Percentiles rank a stretch among this genome's conserved stretches.
Conservation (phyloP, 2,797 vertebrate genomes). For the Microcaecilia unicolor region DNA sequence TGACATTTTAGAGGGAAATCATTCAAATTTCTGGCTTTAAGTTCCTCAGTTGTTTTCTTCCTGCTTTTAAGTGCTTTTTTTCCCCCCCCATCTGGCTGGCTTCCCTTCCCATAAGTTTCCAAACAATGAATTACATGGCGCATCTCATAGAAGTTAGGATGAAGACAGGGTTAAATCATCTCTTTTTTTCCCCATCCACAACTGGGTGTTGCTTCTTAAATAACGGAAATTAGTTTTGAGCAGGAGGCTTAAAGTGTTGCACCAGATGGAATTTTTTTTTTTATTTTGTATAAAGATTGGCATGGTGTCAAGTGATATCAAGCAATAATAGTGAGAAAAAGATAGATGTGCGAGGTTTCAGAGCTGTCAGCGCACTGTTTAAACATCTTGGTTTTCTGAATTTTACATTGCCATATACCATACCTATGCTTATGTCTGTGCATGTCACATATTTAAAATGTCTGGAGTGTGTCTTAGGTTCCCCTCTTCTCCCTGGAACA, state of each 20-base stretch:
- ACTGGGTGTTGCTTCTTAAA: slow-evolving; percentile 36
- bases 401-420: too few relatives aligned
- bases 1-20: too few relatives aligned
- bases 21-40: too few relatives aligned
- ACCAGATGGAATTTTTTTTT: slow-evolving; percentile 32
- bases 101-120: slow-evolving; percentile 22
- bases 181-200: slow-evolving; percentile 23
- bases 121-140: slow-evolving; percentile 33
- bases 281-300: slow-evolving; percentile 16
- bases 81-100: too few relatives aligned
- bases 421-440: too few relatives aligned
- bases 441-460: too few relatives aligned
- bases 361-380: slow-evolving; percentile 33
- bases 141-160: slow-evolving; percentile 32
- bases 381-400: too few relatives aligned
- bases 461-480: too few relatives aligned
- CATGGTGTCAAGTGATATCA: slow-evolving; percentile 34
- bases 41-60: too few relatives aligned
- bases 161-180: too few relatives aligned
- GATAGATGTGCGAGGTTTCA: slow-evolving; percentile 34
- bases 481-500: too few relatives aligned
- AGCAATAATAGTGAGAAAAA: slow-evolving; percentile 41
- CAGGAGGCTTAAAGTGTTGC: slow-evolving; percentile 40
- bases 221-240: slow-evolving; percentile 35
- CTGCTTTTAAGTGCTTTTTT: too few relatives aligned